Evolutionary conservation across 2,113 vertebrate genomes (phyloP), one percentile per base, ranked within the genome.

Genomic region (Loxodonta africana): DNA sequence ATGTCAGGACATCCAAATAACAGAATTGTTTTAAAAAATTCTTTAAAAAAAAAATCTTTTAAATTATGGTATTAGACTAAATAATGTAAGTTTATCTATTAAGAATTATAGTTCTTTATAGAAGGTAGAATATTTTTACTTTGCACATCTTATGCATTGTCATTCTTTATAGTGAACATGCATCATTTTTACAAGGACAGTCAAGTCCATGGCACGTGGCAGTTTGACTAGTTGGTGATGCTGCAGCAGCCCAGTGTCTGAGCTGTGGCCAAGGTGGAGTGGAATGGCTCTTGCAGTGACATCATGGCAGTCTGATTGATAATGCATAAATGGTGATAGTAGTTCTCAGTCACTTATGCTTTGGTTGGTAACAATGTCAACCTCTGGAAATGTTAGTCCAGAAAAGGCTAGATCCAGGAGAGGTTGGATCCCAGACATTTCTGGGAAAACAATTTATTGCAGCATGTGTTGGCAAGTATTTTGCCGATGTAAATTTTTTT

Each of bases 21-120:
- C 73, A 95, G 28, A 53, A 71, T 92, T 93, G n/a, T 88, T 94
- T 26, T 37, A 48, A 91, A 92, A 90, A 33, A 81, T 88, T 51
- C 80, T 91, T 94, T 80, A 37, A 53, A 48, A 89, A 89, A 84
- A 95, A 1, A 2, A 86, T 94, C 44, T 90, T 95, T 94, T 81
- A 94, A 88, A n/a, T 80, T 76, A 84, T 10, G 88, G 48, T 84
- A 62, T 74, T 81, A 88, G 17, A 37, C 44, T 62, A 44, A 87
- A 85, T 46, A 73, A 78, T 90, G 53, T 77, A 37, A 73, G 6
- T 53, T 25, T 65, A 26, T 63, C 18, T 63, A n/a, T 30, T 57
- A n/a, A 57, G 30, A 89, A 71, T 87, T 15, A 80, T 62, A 96
- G 21, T 87, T 90, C 83, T 83, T 90, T 95, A 53, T 83, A 8